Percentiles rank a stretch among this genome's conserved stretches.
phyloP scores from a whole-genome alignment of 2,113 vertebrate genomes.

The Sinosuthora webbiana region DNA sequence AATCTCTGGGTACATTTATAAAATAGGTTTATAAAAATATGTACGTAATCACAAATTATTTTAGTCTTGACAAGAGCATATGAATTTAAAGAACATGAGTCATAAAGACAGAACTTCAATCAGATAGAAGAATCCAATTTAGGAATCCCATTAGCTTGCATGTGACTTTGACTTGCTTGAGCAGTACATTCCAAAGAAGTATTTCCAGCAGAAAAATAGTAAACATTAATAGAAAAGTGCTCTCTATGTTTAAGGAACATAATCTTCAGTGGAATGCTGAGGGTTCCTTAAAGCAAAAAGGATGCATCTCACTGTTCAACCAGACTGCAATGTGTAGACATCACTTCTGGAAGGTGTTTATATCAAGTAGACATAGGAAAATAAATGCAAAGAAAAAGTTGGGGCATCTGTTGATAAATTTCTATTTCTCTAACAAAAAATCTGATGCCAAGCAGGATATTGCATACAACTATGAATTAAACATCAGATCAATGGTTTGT shows the following conservation, averaged over 20 bases:
- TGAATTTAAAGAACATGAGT: neutral
- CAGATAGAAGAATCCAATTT: neutral
- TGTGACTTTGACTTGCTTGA: neutral
- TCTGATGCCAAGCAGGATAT: neutral
- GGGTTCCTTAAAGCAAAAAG: neutral
- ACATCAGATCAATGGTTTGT: neutral
- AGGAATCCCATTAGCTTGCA: neutral
- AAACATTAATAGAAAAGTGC: constrained; percentile 15
- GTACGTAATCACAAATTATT: neutral
- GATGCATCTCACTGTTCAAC: neutral
- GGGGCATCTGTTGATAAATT: neutral
- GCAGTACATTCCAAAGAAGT: neutral
- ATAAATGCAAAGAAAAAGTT: neutral
- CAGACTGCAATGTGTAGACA: neutral
- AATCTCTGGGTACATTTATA: neutral
- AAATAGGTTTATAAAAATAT: neutral
- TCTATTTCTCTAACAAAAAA: constrained; percentile 20
- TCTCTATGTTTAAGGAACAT: neutral
- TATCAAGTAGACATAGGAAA: neutral
- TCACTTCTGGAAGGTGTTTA: neutral
- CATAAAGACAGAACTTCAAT: constrained; percentile 1
- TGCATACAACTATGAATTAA: neutral
- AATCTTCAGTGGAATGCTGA: neutral
- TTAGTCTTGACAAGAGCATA: neutral
- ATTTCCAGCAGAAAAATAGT: neutral